phyloP scores from a whole-genome alignment of 2,113 vertebrate species.

The Rhadina sibilatrix region DNA sequence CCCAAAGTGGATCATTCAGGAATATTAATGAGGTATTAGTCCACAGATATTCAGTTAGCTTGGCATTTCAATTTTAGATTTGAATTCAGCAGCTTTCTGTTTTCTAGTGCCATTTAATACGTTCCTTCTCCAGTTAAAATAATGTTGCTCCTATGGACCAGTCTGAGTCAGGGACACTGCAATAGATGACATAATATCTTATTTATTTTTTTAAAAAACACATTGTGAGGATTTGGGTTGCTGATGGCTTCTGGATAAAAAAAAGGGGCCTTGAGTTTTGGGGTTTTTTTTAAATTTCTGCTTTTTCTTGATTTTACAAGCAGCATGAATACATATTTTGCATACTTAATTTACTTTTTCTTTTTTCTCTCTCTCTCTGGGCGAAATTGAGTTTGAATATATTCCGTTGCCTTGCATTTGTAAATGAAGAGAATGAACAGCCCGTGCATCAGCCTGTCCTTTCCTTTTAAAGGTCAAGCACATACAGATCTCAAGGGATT shows the following conservation, averaged over 20 bases:
- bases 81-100: background rate
- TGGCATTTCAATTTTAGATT: background rate
- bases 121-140: background rate
- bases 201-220: background rate
- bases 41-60: background rate
- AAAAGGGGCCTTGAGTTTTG: background rate
- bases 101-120: background rate
- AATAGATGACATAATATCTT: background rate
- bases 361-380: background rate
- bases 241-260: background rate
- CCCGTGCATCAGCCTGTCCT: background rate
- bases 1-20: background rate
- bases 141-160: background rate
- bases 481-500: constrained; percentile 73
- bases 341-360: background rate
- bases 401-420: background rate
- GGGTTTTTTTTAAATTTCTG: background rate
- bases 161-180: background rate
- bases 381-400: background rate
- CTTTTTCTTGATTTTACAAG: background rate
- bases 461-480: constrained; percentile 80
- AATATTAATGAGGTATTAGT: background rate
- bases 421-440: background rate
- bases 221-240: background rate
- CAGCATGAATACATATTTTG: background rate